Base-by-base conservation (phyloP, 2,113 vertebrate genomes). In the Rhineura floridana region DNA sequence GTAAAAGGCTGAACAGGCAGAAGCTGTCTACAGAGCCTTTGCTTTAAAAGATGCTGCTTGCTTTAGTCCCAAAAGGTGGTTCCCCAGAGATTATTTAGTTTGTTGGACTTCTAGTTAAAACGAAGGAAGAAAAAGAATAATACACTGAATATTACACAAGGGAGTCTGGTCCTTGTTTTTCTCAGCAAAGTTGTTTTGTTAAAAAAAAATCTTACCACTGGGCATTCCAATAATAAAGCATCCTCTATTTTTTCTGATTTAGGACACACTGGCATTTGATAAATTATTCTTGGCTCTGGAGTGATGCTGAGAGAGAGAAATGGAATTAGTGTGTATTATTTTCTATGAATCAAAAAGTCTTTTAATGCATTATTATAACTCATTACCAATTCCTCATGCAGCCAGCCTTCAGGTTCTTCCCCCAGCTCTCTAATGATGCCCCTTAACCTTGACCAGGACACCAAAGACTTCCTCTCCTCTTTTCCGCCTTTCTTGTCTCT, bases 241-340 rank as follows among this genome's bases (percentile, higher is more conserved):
- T 99, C 98, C 95, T 99, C 98, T 96, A 99, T 98, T 96, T 99
- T 99, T 97, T 99, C 98, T 89, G 96, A 91, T 95, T 97, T 98
- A 85, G 97, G 93, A 92, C 97, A 96, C 87, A 96, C 97, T 39
- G 98, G 97, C 94, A 99, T 96, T 95, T 98, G 96, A 96, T 99
- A 99, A 90, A 98, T 97, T 92, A 96, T 93, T 81, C 97, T 97
- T 91, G 98, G 99, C 88, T 97, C 93, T 85, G 95, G 94, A 86
- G 98, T 97, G 95, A 98, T 82, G 94, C 99, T 99, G 90, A 70
- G 62, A 46, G 62, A 91, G 94, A 13, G 42, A 94, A 92, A 95
- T 1, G 62, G 8, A 28, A 95, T 94, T 91, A 94, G 9, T 90
- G 89, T 90, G 62, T 2, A 91, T 94, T 93, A 96, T 84, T 90